These are phyloP conservation scores for Pteronura brasiliensis DNA, from an alignment of 2,113 vertebrate genomes.

Conservation along the genomic window DNA sequence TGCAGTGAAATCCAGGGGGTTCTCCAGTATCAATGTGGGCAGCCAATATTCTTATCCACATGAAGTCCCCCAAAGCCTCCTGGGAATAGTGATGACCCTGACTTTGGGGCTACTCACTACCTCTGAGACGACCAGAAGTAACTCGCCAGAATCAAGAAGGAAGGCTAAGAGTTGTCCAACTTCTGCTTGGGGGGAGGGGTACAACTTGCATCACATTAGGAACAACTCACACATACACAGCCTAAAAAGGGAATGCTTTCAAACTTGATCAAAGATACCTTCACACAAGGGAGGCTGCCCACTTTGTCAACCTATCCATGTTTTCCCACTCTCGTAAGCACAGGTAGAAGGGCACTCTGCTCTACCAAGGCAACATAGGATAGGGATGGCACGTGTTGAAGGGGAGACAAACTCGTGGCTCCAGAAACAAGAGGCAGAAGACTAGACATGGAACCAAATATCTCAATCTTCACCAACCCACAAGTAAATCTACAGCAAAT, in stretches of 20 bases:
- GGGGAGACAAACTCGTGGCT: neutral
- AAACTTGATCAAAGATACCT: neutral
- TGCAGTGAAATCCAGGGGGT: neutral
- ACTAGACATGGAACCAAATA: neutral
- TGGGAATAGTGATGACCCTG: neutral
- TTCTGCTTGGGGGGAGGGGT: neutral
- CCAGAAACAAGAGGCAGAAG: neutral
- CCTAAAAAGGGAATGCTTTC: neutral
- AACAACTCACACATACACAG: neutral
- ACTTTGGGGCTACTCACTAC: neutral
- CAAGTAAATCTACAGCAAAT: neutral
- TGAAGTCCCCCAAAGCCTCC: neutral
- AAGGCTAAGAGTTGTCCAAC: neutral
- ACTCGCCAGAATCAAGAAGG: neutral
- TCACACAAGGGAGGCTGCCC: neutral
- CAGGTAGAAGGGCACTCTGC: neutral
- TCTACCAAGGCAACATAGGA: neutral
- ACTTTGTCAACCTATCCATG: neutral
- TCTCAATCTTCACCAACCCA: neutral
- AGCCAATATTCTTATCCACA: neutral
- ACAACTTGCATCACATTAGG: neutral
- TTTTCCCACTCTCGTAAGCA: neutral
- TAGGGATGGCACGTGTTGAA: neutral
- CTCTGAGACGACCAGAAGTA: neutral
- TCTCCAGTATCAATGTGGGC: neutral